Evolutionary conservation across 2,797 vertebrate genomes (phyloP).

Genomic region (Odontamblyopus lacepedii): DNA sequence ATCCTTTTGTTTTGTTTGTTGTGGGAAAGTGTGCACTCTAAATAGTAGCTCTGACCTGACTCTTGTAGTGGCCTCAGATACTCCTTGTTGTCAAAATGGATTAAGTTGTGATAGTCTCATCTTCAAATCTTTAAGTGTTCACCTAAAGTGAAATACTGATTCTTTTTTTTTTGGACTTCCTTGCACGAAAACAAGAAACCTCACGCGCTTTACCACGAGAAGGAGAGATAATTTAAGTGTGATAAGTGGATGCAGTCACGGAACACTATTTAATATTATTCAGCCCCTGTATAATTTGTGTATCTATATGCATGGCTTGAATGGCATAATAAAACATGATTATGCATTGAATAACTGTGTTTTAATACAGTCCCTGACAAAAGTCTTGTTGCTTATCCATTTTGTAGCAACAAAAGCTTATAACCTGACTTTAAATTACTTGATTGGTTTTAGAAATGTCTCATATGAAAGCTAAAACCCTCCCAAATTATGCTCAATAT

Average conservation of each 20-base stretch:
- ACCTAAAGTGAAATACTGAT: neutral
- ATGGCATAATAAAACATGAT: too few relatives aligned
- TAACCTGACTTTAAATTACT: too few relatives aligned
- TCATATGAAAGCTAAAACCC: too few relatives aligned
- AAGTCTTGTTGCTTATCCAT: too few relatives aligned
- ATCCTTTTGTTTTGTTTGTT: constrained; percentile 3
- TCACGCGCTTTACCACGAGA: neutral
- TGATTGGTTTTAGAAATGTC: too few relatives aligned
- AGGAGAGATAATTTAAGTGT: neutral
- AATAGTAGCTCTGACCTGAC: constrained; percentile 51
- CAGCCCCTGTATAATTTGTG: too few relatives aligned
- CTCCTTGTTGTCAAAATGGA: constrained; percentile 44
- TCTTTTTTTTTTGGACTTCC: neutral
- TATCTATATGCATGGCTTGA: too few relatives aligned
- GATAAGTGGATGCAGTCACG: neutral
- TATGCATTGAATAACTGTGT: neutral
- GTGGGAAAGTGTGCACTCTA: constrained; percentile 34
- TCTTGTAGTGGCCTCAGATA: constrained; percentile 33
- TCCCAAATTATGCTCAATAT: too few relatives aligned
- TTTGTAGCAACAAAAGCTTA: too few relatives aligned
- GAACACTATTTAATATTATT: neutral
- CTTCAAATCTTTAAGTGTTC: neutral
- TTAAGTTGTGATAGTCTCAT: constrained; percentile 31
- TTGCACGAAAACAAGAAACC: neutral
- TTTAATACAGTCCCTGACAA: neutral